These are phyloP conservation scores for Ivindomyrus marchei DNA, from an alignment of 2,113 vertebrate genomes.

Conservation along the genomic window DNA sequence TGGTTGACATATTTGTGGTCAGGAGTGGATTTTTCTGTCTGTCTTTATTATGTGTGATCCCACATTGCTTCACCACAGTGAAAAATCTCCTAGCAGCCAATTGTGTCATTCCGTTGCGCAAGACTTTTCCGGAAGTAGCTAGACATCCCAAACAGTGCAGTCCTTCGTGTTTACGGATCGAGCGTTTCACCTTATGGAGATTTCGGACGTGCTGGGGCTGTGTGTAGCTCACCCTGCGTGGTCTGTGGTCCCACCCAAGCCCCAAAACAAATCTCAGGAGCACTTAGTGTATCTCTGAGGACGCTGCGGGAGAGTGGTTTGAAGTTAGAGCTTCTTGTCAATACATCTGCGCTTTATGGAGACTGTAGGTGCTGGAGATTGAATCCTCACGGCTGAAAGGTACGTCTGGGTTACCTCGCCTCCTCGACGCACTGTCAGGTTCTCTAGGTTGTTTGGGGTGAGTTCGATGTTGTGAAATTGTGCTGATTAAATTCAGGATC, in stretches of 20 bases:
- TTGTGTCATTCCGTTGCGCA: constrained; percentile 6
- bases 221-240: background rate
- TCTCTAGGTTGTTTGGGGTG: background rate
- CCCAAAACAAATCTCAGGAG: background rate
- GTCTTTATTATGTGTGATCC: background rate
- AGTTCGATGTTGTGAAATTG: background rate
- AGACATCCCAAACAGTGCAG: background rate
- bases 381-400: background rate
- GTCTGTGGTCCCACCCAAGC: background rate
- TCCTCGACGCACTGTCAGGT: background rate
- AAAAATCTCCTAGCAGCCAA: background rate
- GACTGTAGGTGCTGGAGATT: background rate
- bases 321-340: background rate
- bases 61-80: background rate
- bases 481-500: background rate
- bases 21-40: background rate
- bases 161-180: background rate
- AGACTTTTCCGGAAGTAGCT: background rate
- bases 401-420: background rate
- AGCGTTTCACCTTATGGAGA: background rate
- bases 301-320: background rate
- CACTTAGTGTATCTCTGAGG: background rate
- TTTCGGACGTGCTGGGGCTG: background rate
- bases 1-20: constrained; percentile 13
- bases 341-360: background rate